These are phyloP conservation scores for Exocentrus adspersus DNA, from an alignment of 2,888 invertebrate genomes.

Conservation along the genomic window DNA sequence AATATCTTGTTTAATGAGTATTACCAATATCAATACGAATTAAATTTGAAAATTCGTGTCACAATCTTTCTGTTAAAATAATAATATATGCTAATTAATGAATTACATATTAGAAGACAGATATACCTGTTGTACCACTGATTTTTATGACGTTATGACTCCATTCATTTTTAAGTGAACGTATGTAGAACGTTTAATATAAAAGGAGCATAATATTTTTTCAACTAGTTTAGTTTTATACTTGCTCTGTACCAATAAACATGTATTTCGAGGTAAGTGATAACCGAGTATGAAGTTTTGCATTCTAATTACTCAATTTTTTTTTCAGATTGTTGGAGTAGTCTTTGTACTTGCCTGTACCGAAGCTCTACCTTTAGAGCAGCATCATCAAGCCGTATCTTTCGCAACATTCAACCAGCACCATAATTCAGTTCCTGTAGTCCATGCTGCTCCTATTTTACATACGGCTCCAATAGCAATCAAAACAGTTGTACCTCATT, in stretches of 20 bases:
- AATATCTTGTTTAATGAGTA: neutral
- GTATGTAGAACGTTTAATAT: neutral
- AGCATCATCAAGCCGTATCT: constrained; percentile 44
- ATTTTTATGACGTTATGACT: neutral
- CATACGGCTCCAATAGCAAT: constrained; percentile 16
- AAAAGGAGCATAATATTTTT: neutral
- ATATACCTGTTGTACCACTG: too few relatives aligned
- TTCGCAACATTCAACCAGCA: constrained; percentile 44
- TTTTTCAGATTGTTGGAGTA: constrained; percentile 27
- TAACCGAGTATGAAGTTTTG: too few relatives aligned
- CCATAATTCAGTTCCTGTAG: constrained; percentile 38
- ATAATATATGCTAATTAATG: too few relatives aligned
- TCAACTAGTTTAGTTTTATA: neutral
- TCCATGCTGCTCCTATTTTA: constrained; percentile 13
- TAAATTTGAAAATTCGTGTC: neutral
- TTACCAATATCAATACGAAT: constrained; percentile 7
- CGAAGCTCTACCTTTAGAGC: constrained; percentile 33
- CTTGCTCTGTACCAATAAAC: neutral
- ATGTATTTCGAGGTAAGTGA: constrained; percentile 8
- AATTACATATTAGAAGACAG: too few relatives aligned
- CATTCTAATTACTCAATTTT: constrained; percentile 3
- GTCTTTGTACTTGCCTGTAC: constrained; percentile 32
- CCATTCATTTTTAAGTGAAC: neutral
- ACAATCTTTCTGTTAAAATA: neutral
- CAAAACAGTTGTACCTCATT: constrained; percentile 15